Conservation (phyloP, 1,140 invertebrate species). For the Drosophila mayri region DNA sequence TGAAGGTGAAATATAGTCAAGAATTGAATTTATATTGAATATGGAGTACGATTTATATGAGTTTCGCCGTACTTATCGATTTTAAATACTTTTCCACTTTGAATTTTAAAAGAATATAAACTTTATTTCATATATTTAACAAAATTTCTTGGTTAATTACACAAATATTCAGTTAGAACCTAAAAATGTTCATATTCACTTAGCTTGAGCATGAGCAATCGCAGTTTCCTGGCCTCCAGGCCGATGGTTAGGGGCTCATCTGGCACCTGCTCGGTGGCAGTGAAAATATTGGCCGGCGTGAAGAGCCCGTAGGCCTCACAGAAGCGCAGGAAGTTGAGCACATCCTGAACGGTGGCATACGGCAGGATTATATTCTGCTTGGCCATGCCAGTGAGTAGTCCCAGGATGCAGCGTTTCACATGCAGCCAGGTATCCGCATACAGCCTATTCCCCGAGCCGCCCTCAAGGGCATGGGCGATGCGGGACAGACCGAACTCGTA, state of each 20-base stretch:
- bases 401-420: slow-evolving; percentile 96
- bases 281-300: slow-evolving; percentile 80
- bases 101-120: background rate
- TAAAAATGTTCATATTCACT: slow-evolving; percentile 77
- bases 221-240: slow-evolving; percentile 78
- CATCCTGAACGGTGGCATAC: slow-evolving; percentile 94
- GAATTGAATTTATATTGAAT: background rate
- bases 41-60: background rate
- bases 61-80: background rate
- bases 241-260: slow-evolving; percentile 81
- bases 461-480: slow-evolving; percentile 87
- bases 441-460: slow-evolving; percentile 86
- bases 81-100: background rate
- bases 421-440: slow-evolving; percentile 98
- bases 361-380: slow-evolving; percentile 95
- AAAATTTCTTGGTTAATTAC: background rate
- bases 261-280: slow-evolving; percentile 71
- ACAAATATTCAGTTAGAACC: too few relatives aligned
- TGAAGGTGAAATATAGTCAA: slow-evolving; percentile 7
- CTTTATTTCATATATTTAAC: background rate
- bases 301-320: slow-evolving; percentile 88
- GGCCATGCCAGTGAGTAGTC: slow-evolving; percentile 94
- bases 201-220: slow-evolving; percentile 69
- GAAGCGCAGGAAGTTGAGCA: slow-evolving; percentile 95
- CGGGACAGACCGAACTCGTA: slow-evolving; percentile 99